Base-by-base conservation (phyloP, 1,140 invertebrate species). In the Drosophila obscura region DNA sequence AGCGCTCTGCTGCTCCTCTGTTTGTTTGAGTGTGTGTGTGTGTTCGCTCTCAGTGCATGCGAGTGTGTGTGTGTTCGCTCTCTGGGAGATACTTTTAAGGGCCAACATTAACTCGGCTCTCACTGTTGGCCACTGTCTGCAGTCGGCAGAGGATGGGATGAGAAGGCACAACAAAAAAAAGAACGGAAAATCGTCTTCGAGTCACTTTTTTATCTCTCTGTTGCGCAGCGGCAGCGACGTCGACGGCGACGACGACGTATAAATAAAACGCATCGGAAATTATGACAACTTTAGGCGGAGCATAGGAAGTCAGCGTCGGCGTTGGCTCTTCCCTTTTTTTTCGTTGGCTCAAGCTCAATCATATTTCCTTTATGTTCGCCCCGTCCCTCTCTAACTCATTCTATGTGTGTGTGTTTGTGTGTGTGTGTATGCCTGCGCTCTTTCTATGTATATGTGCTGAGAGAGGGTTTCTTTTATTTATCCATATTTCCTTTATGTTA, bases 221-320 rank as follows among this genome's bases (percentile, higher is more conserved):
- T 9, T 31, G 31, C 31, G 59, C 73, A 61, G 51, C 66, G 50
- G 62, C 72, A 64, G 57, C 59, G 77, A 68, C 51, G 73, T 73
- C 59, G 58, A 45, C 51, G 74, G 73, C 83, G 51, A 76, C 66
- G 82, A 4, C 19, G 19, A 24, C 82, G 78, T 87, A 85, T 82
- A 87, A 88, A 87, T 87, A 87, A 87, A 85, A 82, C 63, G 68
- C 81, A 80, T 63, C 73, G 83, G 80, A 89, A 91, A 89, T 91
- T 91, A 91, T 91, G 90, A 91, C 90, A 91, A 87, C 79, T 80
- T 84, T 87, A 91, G 89, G 89, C 89, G 90, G 89, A 90, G 89
- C 84, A 83, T 90, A 60, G 46, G 45, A 52, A 15, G 41, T 56
- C 65, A 43, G 60, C 48, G 60, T 49, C 26, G 50, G 24, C 64